phyloP scores from a whole-genome alignment of 2,113 vertebrate genomes.

The Planiliza haematocheilus region DNA sequence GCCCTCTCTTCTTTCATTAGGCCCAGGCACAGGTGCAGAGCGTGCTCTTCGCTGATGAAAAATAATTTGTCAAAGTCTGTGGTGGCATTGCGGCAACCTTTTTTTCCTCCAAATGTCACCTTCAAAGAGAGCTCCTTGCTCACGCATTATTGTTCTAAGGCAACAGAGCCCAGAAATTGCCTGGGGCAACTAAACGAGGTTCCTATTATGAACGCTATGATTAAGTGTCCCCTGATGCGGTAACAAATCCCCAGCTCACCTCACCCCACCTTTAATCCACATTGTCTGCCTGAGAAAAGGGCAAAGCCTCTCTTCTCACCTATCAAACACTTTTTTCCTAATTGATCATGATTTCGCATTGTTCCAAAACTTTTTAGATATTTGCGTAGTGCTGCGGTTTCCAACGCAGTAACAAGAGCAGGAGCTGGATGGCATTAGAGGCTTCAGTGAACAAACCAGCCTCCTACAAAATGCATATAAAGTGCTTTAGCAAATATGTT shows the following conservation, averaged over 20 bases:
- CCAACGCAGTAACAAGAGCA: slow-evolving; percentile 13
- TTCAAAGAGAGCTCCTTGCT: slow-evolving; percentile 73
- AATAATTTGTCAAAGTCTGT: slow-evolving; percentile 79
- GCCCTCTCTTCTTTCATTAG: slow-evolving; percentile 71
- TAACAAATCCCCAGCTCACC: slow-evolving; percentile 68
- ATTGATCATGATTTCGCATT: slow-evolving; percentile 61
- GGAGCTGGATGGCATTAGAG: neutral
- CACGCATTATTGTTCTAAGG: slow-evolving; percentile 73
- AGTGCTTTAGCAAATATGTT: too few relatives aligned
- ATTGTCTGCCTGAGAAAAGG: slow-evolving; percentile 73
- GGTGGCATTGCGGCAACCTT: slow-evolving; percentile 72
- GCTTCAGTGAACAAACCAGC: slow-evolving; percentile 8
- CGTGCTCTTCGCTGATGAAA: slow-evolving; percentile 67
- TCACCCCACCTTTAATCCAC: slow-evolving; percentile 71
- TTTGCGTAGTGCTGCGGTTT: slow-evolving; percentile 3
- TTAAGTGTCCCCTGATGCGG: slow-evolving; percentile 71
- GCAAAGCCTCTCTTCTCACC: slow-evolving; percentile 67
- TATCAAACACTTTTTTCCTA: slow-evolving; percentile 50
- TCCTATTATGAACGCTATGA: slow-evolving; percentile 76
- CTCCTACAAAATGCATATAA: neutral
- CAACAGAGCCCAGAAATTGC: slow-evolving; percentile 69
- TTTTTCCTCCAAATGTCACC: slow-evolving; percentile 74
- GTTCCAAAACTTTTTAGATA: slow-evolving; percentile 33
- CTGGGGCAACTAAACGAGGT: slow-evolving; percentile 69
- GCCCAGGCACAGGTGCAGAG: slow-evolving; percentile 71